Evolutionary conservation across 2,797 vertebrate genomes (phyloP).

Genomic region (Garrulus glandarius): DNA sequence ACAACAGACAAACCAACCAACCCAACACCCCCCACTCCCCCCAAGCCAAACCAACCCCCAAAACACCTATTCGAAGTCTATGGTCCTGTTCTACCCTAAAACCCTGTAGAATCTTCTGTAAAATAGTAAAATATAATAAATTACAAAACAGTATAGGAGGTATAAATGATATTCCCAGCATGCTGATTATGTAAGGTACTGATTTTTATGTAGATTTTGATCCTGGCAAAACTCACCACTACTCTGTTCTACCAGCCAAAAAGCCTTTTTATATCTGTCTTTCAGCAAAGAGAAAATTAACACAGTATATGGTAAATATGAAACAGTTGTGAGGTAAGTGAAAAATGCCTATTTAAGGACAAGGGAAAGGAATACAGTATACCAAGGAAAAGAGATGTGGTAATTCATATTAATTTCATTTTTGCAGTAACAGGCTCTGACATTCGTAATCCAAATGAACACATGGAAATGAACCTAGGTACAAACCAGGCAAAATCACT

Average conservation of each 20-base stretch:
- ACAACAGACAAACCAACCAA: neutral
- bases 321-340: neutral
- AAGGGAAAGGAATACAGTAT: neutral
- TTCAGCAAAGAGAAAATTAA: neutral
- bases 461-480: neutral
- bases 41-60: neutral
- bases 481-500: conserved; percentile 36
- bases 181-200: neutral
- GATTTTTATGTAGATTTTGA: neutral
- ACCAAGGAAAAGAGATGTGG: neutral
- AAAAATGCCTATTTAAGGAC: neutral
- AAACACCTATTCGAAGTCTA: neutral
- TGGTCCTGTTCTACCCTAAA: neutral
- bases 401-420: conserved; percentile 9
- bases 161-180: neutral
- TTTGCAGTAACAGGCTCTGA: neutral
- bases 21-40: fast-evolving
- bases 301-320: neutral
- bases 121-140: neutral
- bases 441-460: conserved; percentile 44
- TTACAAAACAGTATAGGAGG: neutral
- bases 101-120: neutral
- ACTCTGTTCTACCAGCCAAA: neutral
- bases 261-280: neutral
- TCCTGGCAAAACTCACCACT: neutral